phyloP scores from a whole-genome alignment of 2,797 vertebrate genomes.

The Pangasius larnaudii region DNA sequence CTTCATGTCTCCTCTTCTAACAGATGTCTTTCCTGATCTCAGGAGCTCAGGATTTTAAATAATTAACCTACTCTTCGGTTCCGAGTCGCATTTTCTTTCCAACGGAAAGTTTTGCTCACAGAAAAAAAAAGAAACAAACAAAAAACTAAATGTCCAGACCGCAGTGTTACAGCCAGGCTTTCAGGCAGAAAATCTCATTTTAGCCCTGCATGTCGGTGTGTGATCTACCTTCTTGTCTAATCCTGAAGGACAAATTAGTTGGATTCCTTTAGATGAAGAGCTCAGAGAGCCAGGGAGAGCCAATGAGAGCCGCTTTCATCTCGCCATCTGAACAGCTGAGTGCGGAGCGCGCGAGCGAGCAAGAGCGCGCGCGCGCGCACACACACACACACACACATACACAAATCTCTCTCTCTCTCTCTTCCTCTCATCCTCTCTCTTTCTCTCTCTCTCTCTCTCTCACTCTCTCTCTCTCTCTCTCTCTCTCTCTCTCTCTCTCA shows the following conservation, averaged over 20 bases:
- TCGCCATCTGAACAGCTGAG: slow-evolving; percentile 13
- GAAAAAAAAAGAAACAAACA: background rate
- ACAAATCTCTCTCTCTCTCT: background rate
- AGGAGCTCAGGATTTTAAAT: background rate
- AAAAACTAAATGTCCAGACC: background rate
- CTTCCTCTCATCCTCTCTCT: background rate
- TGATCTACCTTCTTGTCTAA: slow-evolving; percentile 24
- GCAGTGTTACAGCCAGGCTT: background rate
- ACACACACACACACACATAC: background rate
- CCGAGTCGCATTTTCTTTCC: background rate
- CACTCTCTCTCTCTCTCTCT: background rate
- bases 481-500: background rate
- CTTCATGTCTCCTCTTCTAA: slow-evolving; percentile 23
- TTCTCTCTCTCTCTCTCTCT: background rate
- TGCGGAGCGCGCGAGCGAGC: background rate
- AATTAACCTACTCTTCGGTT: background rate
- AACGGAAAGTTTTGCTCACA: slow-evolving; percentile 29
- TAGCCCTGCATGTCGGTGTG: background rate
- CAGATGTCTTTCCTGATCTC: slow-evolving; percentile 2
- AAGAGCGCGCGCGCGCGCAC: background rate
- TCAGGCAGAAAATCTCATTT: background rate
- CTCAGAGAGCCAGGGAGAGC: background rate
- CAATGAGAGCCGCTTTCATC: slow-evolving; percentile 19
- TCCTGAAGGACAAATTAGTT: slow-evolving; percentile 37
- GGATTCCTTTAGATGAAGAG: slow-evolving; percentile 41